Evolutionary conservation across 2,888 invertebrate genomes (phyloP).

Genomic region (Drosophila multiciliata): DNA sequence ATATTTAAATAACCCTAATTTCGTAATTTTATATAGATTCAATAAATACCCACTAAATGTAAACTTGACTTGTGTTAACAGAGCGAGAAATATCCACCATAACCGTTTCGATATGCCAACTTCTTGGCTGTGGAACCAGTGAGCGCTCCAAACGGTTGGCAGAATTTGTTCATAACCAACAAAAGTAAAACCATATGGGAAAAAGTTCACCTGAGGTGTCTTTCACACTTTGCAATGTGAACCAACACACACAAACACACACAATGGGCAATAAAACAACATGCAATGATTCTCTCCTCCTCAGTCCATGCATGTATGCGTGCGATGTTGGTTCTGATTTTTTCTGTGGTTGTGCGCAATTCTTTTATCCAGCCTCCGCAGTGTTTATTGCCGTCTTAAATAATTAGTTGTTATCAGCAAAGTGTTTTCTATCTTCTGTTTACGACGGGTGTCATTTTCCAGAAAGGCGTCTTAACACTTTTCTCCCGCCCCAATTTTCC

Average conservation of each 20-base stretch:
- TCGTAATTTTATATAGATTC: not conserved
- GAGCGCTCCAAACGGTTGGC: slow-evolving; percentile 2
- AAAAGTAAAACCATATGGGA: slow-evolving; percentile 64
- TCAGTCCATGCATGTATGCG: slow-evolving; percentile 1
- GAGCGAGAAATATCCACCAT: slow-evolving; percentile 5
- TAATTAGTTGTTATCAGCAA: slow-evolving; percentile 63
- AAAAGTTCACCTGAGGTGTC: slow-evolving; percentile 10
- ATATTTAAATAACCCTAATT: not conserved
- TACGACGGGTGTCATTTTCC: slow-evolving; percentile 54
- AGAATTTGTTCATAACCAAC: slow-evolving; percentile 49
- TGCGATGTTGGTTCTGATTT: not conserved
- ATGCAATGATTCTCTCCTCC: slow-evolving; percentile 21
- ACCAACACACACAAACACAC: too few relatives aligned
- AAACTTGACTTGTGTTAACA: slow-evolving; percentile 19
- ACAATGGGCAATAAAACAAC: slow-evolving; percentile 48
- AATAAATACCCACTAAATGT: not conserved
- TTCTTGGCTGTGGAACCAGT: slow-evolving; percentile 46
- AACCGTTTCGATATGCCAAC: slow-evolving; percentile 50
- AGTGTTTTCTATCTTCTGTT: slow-evolving; percentile 37
- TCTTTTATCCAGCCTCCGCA: slow-evolving; percentile 36
- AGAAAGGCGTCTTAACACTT: slow-evolving; percentile 67
- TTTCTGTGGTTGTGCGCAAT: slow-evolving; percentile 11
- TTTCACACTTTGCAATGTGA: slow-evolving; percentile 70
- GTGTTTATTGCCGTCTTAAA: slow-evolving; percentile 62
- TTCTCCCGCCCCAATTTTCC: slow-evolving; percentile 62